Percentiles rank a stretch among this genome's conserved stretches.
Conservation (phyloP, 2,888 invertebrate species). For the Platycheirus rosarum region DNA sequence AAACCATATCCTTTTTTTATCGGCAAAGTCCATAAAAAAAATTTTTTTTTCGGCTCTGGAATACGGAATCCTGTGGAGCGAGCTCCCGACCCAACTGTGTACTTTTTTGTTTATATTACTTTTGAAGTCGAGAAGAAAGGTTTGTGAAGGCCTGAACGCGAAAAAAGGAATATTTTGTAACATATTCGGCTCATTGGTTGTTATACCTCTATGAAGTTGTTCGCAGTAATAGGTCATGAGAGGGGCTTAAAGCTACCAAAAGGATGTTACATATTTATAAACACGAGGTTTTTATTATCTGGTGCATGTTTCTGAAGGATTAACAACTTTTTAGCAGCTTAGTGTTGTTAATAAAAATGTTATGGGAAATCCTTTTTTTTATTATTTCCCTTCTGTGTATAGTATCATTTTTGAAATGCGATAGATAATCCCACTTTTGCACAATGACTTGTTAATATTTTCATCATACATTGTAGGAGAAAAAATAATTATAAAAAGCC, state of each 20-base stretch:
- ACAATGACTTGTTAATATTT: not conserved
- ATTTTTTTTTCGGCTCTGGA: too few species aligned
- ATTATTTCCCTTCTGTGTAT: not conserved
- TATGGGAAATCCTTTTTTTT: too few species aligned
- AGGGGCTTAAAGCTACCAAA: slow-evolving; percentile 4
- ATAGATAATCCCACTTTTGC: not conserved
- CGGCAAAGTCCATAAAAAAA: too few species aligned
- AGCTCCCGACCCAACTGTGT: too few species aligned
- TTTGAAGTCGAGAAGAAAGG: too few species aligned
- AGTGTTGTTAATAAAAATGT: slow-evolving; percentile 7
- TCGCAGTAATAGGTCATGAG: slow-evolving; percentile 24
- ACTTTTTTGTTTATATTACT: slow-evolving; percentile 12
- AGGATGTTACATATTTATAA: slow-evolving; percentile 29
- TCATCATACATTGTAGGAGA: not conserved
- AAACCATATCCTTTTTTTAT: slow-evolving; percentile 51
- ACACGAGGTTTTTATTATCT: slow-evolving; percentile 1
- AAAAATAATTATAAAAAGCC: slow-evolving; percentile 1
- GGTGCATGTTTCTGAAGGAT: slow-evolving; percentile 33
- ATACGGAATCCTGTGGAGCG: too few species aligned
- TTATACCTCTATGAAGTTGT: slow-evolving; percentile 38
- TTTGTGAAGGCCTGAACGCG: too few species aligned
- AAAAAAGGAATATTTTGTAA: slow-evolving; percentile 17
- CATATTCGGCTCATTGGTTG: slow-evolving; percentile 32
- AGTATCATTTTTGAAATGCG: too few species aligned
- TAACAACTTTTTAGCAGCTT: slow-evolving; percentile 20